phyloP scores from a whole-genome alignment of 2,888 invertebrate genomes.

The Petrolisthes manimaculis region DNA sequence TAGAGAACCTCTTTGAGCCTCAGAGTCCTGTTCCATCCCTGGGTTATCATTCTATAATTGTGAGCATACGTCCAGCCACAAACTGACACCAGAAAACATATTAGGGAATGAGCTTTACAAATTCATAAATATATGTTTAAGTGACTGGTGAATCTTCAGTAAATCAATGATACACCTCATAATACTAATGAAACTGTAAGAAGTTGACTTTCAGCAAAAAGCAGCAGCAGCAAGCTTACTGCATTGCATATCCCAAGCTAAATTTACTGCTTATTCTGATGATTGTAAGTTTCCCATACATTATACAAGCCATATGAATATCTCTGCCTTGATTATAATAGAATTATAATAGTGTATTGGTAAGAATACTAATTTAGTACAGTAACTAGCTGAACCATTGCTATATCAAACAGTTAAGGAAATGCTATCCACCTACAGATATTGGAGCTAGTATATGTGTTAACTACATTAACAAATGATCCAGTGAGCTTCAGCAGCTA shows the following conservation, averaged over 20 bases:
- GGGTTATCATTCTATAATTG: too few relatives aligned
- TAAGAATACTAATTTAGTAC: neutral
- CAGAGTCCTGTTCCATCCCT: too few relatives aligned
- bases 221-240: slow-evolving; percentile 22
- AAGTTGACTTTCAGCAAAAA: slow-evolving; percentile 15
- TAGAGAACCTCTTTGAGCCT: too few relatives aligned
- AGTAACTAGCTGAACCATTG: neutral
- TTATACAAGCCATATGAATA: neutral
- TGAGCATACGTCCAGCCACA: neutral
- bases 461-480: neutral
- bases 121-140: neutral
- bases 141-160: slow-evolving; percentile 3
- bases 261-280: neutral
- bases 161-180: slow-evolving; percentile 11
- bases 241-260: slow-evolving; percentile 27
- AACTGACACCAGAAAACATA: neutral
- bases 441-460: neutral
- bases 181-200: neutral
- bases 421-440: neutral
- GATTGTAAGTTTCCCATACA: slow-evolving; percentile 24
- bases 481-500: slow-evolving; percentile 9
- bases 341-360: too few relatives aligned
- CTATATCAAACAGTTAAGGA: neutral
- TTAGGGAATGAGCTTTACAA: neutral
- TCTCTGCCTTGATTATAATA: too few relatives aligned